These are phyloP conservation scores for Lepidocyrtinus sp. DNA, from an alignment of 2,888 invertebrate species.

Conservation along the genomic window DNA sequence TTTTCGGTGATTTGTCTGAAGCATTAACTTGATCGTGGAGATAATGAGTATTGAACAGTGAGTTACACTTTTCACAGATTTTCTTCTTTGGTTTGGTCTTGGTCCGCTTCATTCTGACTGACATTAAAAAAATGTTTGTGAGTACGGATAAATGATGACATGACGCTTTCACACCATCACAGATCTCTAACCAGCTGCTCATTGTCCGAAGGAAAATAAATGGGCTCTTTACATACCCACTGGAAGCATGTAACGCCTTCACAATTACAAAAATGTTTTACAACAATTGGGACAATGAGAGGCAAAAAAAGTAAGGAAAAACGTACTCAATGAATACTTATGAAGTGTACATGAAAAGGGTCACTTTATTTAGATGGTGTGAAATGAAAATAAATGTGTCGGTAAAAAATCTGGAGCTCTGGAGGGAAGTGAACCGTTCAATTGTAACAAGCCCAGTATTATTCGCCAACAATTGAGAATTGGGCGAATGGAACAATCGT, in stretches of 20 bases:
- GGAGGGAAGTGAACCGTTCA: constrained; percentile 23
- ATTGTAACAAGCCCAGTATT: constrained; percentile 24
- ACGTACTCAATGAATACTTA: neutral
- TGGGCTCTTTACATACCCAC: too few species aligned
- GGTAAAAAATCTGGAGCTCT: too few species aligned
- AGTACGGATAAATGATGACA: constrained; percentile 51
- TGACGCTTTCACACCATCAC: constrained; percentile 22
- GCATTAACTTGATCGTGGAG: neutral
- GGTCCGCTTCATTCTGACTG: too few species aligned
- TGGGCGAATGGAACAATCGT: constrained; percentile 44
- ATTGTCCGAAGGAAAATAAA: neutral
- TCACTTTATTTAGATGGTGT: constrained; percentile 20
- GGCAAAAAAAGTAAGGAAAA: constrained; percentile 16
- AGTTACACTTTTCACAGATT: constrained; percentile 40
- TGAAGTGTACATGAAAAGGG: constrained; percentile 19
- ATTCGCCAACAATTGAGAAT: constrained; percentile 11
- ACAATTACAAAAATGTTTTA: constrained; percentile 46
- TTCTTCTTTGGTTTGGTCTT: too few species aligned
- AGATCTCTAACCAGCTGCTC: constrained; percentile 34
- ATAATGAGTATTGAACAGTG: constrained; percentile 35
- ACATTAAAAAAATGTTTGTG: too few species aligned
- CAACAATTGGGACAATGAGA: constrained; percentile 33
- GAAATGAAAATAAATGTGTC: neutral
- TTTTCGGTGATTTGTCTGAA: too few species aligned
- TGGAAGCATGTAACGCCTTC: constrained; percentile 47